Percentiles rank a stretch among this genome's conserved stretches.
Conservation (phyloP, 2,888 invertebrate species). For the Polyommatus icarus region DNA sequence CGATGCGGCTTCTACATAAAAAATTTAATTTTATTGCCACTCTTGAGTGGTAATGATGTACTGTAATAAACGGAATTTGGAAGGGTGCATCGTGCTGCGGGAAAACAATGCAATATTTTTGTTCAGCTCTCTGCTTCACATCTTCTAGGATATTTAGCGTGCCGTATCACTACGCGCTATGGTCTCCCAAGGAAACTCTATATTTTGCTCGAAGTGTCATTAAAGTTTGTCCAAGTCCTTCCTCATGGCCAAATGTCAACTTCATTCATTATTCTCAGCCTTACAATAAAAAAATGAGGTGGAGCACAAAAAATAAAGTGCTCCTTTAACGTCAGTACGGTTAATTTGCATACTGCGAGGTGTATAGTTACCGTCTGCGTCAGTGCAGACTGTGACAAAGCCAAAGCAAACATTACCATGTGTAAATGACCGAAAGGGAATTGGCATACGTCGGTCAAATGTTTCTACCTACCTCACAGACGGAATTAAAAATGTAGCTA, state of each 20-base stretch:
- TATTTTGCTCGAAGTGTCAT: too few relatives aligned
- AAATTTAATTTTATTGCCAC: slow-evolving; percentile 34
- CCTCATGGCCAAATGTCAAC: too few relatives aligned
- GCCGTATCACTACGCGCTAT: too few relatives aligned
- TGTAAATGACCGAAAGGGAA: slow-evolving; percentile 3
- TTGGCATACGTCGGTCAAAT: background rate
- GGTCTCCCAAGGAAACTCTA: too few relatives aligned
- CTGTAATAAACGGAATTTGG: background rate
- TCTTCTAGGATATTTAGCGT: too few relatives aligned
- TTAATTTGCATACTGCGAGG: slow-evolving; percentile 3
- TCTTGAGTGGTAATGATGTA: slow-evolving; percentile 7
- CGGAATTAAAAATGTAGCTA: too few relatives aligned
- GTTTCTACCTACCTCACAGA: background rate
- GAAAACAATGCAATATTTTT: background rate
- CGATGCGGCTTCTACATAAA: slow-evolving; percentile 30
- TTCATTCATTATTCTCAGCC: too few relatives aligned
- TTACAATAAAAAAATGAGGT: too few relatives aligned
- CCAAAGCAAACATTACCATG: slow-evolving; percentile 10
- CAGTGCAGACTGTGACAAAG: background rate
- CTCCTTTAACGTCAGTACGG: slow-evolving; percentile 31
- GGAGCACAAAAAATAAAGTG: background rate
- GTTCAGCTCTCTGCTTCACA: too few relatives aligned
- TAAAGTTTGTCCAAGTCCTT: too few relatives aligned
- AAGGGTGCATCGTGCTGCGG: background rate
- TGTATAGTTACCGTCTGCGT: slow-evolving; percentile 12